These are phyloP conservation scores for Dryadula phaetusa DNA, from an alignment of 2,888 invertebrate species.

Conservation along the genomic window DNA sequence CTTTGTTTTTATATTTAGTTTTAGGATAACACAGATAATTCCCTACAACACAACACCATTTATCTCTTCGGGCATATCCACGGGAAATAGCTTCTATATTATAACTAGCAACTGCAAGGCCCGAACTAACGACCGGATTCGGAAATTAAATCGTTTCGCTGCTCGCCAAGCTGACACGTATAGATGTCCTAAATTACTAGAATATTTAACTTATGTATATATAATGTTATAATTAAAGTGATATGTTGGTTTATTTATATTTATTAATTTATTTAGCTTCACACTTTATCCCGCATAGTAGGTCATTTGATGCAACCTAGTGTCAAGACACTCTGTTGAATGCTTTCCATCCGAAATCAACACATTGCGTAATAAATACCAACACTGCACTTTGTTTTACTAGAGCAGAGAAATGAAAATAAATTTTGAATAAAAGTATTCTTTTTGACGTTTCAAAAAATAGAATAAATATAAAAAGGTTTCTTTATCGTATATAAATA, in stretches of 20 bases:
- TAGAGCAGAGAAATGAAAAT: no score
- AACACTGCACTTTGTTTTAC: no score
- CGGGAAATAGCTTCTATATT: constrained; percentile 18
- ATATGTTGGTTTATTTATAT: constrained; percentile 1
- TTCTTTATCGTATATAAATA: no score
- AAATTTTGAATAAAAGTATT: no score
- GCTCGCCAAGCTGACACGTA: constrained; percentile 29
- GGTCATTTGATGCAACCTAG: neutral
- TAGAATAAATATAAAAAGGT: no score
- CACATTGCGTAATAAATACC: no score
- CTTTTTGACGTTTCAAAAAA: no score
- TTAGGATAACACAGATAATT: constrained; percentile 9
- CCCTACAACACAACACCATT: constrained; percentile 1
- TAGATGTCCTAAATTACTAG: constrained; percentile 30
- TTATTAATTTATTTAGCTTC: no score
- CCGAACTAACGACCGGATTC: constrained; percentile 32
- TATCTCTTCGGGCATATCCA: constrained; percentile 15
- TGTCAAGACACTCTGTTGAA: no score
- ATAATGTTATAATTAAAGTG: constrained; percentile 10
- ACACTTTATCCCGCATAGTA: no score
- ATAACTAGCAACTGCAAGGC: constrained; percentile 25
- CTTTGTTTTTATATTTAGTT: neutral
- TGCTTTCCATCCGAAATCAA: no score
- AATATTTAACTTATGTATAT: constrained; percentile 26
- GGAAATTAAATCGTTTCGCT: constrained; percentile 36